A percentile compares a stretch with the other conserved stretches of the same genome.
phyloP scores from a whole-genome alignment of 2,888 invertebrate genomes.

The Papilio demoleus region DNA sequence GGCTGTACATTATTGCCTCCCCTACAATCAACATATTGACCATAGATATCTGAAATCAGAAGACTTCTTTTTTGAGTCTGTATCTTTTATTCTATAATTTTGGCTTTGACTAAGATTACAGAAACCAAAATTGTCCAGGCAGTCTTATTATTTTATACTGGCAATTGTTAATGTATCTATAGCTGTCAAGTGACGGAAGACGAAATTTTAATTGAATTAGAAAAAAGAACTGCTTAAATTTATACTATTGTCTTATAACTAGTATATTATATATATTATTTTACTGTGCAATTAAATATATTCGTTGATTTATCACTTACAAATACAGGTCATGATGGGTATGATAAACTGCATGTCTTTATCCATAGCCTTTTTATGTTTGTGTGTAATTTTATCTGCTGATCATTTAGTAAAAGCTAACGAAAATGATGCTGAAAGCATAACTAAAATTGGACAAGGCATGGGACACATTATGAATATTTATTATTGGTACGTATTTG shows the following conservation, averaged over 20 bases:
- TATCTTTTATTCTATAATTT: too few species aligned
- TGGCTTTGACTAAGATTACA: not conserved
- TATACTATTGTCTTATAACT: slow-evolving; percentile 4
- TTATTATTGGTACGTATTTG: slow-evolving; percentile 89
- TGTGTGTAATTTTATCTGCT: slow-evolving; percentile 64
- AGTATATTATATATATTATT: not conserved
- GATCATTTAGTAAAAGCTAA: slow-evolving; percentile 65
- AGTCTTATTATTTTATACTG: slow-evolving; percentile 11
- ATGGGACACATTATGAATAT: slow-evolving; percentile 90
- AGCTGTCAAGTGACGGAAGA: slow-evolving; percentile 18
- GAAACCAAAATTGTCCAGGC: too few species aligned
- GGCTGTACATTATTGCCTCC: too few species aligned
- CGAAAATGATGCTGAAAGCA: slow-evolving; percentile 87
- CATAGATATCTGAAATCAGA: not conserved
- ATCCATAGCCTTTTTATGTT: slow-evolving; percentile 61
- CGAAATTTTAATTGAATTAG: slow-evolving; percentile 34
- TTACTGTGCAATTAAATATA: slow-evolving; percentile 28
- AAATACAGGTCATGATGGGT: slow-evolving; percentile 56
- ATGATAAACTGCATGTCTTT: slow-evolving; percentile 59
- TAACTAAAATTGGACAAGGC: slow-evolving; percentile 78
- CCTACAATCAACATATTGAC: not conserved
- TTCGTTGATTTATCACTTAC: slow-evolving; percentile 26
- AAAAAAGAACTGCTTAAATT: not conserved
- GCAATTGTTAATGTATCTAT: slow-evolving; percentile 11
- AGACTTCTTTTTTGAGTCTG: too few species aligned